Conservation (phyloP, 2,797 vertebrate species). For the Sebastes oblongus region DNA sequence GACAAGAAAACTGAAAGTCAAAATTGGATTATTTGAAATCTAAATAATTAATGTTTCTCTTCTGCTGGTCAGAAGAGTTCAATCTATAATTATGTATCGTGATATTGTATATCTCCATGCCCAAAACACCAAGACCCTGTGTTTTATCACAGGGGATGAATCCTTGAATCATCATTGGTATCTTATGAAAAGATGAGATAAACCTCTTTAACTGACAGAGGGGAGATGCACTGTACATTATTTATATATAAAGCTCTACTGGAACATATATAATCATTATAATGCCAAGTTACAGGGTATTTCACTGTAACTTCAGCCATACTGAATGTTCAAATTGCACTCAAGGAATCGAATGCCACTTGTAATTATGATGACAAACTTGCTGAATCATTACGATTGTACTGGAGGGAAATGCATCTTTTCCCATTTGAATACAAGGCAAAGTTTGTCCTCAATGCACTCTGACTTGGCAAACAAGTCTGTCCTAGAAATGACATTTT, state of each 20-base stretch:
- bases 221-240: not conserved
- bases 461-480: constrained; percentile 45
- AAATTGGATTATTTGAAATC: not conserved
- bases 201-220: too few relatives aligned
- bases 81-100: not conserved
- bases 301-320: not conserved
- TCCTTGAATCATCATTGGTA: not conserved
- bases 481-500: constrained; percentile 15
- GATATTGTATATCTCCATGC: not conserved
- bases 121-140: not conserved
- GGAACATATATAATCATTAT: too few relatives aligned
- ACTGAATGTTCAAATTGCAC: not conserved
- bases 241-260: not conserved
- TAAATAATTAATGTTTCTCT: not conserved
- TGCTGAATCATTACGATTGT: not conserved
- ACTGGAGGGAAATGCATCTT: not conserved
- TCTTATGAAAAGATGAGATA: not conserved
- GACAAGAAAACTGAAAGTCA: not conserved
- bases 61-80: not conserved
- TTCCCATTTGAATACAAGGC: constrained; percentile 10
- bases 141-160: not conserved
- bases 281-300: too few relatives aligned
- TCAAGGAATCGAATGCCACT: not conserved
- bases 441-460: constrained; percentile 51
- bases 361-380: not conserved